These are phyloP conservation scores for Nasonia oneida DNA, from an alignment of 2,888 invertebrate species.

Conservation along the genomic window DNA sequence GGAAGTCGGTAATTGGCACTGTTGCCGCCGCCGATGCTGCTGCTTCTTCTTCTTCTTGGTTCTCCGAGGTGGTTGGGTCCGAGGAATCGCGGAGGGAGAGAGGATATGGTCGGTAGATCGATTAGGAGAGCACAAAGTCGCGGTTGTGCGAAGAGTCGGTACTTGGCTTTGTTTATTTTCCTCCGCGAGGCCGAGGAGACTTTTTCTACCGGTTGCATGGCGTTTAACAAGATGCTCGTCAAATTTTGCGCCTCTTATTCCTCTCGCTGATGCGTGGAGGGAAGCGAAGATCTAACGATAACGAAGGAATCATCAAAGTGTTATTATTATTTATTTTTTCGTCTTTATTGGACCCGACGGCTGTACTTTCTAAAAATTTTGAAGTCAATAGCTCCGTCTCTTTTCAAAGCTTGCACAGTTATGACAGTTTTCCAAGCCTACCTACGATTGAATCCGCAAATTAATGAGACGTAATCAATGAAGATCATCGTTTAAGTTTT, in stretches of 20 bases:
- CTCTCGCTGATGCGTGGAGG: neutral
- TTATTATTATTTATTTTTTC: neutral
- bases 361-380: neutral
- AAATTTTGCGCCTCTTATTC: neutral
- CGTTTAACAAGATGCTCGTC: neutral
- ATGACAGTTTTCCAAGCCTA: neutral
- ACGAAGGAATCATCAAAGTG: neutral
- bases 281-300: neutral
- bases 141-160: neutral
- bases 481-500: constrained; percentile 52
- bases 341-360: neutral
- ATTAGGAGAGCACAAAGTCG: constrained; percentile 36
- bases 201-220: neutral
- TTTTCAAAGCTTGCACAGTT: neutral
- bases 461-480: constrained; percentile 35
- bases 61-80: neutral
- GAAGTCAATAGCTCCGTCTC: neutral
- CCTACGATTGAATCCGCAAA: constrained; percentile 43
- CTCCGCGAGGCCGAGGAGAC: neutral
- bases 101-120: constrained; percentile 26
- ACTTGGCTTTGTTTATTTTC: constrained; percentile 16
- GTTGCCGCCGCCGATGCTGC: constrained; percentile 16
- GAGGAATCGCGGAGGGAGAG: constrained; percentile 20
- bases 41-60: neutral
- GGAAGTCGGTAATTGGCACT: constrained; percentile 48